Evolutionary conservation across 2,113 vertebrate species (phyloP), one percentile per base, ranked within the genome.

Genomic region (Scytalopus superciliaris): DNA sequence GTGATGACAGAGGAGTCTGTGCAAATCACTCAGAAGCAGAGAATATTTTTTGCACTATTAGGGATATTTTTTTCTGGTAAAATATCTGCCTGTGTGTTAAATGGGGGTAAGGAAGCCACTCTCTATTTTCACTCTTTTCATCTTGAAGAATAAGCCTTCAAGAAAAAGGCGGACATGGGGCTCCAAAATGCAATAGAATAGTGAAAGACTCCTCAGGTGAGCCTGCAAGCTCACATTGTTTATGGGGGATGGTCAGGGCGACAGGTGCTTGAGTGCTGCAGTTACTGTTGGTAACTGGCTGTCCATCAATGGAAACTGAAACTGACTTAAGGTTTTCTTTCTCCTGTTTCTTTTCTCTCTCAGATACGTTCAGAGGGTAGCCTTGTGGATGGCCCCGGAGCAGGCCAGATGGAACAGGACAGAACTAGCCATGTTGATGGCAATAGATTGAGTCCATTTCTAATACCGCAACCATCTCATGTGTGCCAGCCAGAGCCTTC

Each of bases 351-450:
- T 49, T 87, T 95, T 98, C 96, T 97, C 83, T 96, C 95, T 86
- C 97, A 98, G 97, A 97, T 98, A 98, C 97, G 91, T 97, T 98
- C 93, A 97, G 94, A 99, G 98, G 98, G 98, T 98, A 99, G 98
- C 98, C 98, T 98, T 97, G 98, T 99, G 99, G 98, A 99, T 99
- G 99, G 99, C 98, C 98, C 97, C 97, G 98, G 97, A 99, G 98
- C 98, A 98, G 99, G 98, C 99, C 99, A 99, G 99, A 99, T 99
- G 99, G 99, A 99, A 99, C 99, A 98, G 98, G 98, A 99, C 96
- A 98, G 99, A 98, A 98, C 98, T 97, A 98, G 97, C 96, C 98
- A 99, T 99, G 98, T 98, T 98, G 98, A 98, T 94, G 98, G 99
- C 98, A 98, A 98, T 98, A 99, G 98, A 98, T 97, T 98, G 97